phyloP scores from a whole-genome alignment of 2,888 invertebrate genomes.

The Melinopterus prodromus region DNA sequence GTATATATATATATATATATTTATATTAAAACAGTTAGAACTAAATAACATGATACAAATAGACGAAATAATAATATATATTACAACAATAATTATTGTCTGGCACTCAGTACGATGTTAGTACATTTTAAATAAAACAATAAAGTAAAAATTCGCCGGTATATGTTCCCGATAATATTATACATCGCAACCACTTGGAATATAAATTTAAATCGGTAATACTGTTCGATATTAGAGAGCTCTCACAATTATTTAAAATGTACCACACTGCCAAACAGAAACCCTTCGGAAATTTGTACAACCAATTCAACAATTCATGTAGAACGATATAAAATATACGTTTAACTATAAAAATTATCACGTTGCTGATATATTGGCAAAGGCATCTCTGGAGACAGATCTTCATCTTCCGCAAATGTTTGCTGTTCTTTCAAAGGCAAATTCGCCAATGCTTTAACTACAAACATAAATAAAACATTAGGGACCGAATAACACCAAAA shows the following conservation, averaged over 20 bases:
- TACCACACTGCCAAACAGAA: slow-evolving; percentile 49
- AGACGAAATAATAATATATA: slow-evolving; percentile 42
- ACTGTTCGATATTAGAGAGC: slow-evolving; percentile 28
- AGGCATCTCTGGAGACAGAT: slow-evolving; percentile 78
- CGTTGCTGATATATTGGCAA: slow-evolving; percentile 87
- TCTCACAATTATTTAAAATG: slow-evolving; percentile 37
- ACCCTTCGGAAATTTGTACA: slow-evolving; percentile 53
- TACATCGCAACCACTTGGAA: no score
- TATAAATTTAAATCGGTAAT: slow-evolving; percentile 41
- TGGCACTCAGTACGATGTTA: slow-evolving; percentile 53
- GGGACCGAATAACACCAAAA: not conserved
- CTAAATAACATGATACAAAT: slow-evolving; percentile 38
- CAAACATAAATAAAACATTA: slow-evolving; percentile 18
- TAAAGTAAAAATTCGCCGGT: slow-evolving; percentile 11
- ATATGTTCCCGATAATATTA: not conserved
- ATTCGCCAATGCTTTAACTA: slow-evolving; percentile 77
- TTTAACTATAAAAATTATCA: slow-evolving; percentile 77
- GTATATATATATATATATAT: slow-evolving; percentile 16
- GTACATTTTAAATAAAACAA: slow-evolving; percentile 46
- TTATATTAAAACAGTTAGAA: slow-evolving; percentile 28
- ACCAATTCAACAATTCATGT: slow-evolving; percentile 47
- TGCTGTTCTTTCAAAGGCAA: slow-evolving; percentile 67
- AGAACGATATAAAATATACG: slow-evolving; percentile 41
- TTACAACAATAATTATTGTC: slow-evolving; percentile 52
- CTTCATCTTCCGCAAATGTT: slow-evolving; percentile 71